Evolutionary conservation across 2,797 vertebrate genomes (phyloP).

Genomic region (Notolabrus celidotus): DNA sequence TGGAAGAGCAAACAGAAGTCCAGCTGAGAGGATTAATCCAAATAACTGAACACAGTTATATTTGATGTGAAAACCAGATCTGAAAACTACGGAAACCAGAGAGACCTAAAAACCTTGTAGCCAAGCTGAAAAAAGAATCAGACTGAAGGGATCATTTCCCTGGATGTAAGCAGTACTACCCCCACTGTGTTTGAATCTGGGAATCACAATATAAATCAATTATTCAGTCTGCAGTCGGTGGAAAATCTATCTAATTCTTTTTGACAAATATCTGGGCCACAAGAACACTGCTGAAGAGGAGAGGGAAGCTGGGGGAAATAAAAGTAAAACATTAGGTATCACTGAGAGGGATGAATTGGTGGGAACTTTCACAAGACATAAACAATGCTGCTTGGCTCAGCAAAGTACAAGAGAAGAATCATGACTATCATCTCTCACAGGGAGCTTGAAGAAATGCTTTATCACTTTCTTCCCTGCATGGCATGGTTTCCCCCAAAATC

Average conservation of each 20-base stretch:
- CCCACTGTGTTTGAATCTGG: constrained; percentile 19
- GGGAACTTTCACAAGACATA: constrained; percentile 22
- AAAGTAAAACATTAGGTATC: neutral
- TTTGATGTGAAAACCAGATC: constrained; percentile 68
- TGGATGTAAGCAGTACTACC: constrained; percentile 32
- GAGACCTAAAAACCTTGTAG: constrained; percentile 22
- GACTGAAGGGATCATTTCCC: constrained; percentile 34
- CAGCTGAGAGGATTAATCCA: constrained; percentile 58
- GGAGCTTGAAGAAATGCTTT: constrained; percentile 32
- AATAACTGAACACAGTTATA: constrained; percentile 49
- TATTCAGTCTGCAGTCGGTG: constrained; percentile 22
- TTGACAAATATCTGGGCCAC: constrained; percentile 8
- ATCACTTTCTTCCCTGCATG: constrained; percentile 42
- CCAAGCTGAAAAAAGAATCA: constrained; percentile 43
- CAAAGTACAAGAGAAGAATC: constrained; percentile 53
- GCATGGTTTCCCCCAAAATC: constrained; percentile 53
- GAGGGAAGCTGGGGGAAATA: neutral
- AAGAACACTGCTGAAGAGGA: neutral
- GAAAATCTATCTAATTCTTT: constrained; percentile 19
- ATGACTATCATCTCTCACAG: constrained; percentile 38
- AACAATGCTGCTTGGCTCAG: constrained; percentile 45
- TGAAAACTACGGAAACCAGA: constrained; percentile 53
- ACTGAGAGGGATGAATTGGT: constrained; percentile 11
- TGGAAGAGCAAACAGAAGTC: constrained; percentile 47
- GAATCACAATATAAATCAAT: constrained; percentile 38